Evolutionary conservation across 2,797 vertebrate genomes (phyloP).

Genomic region (Etheostoma nigrum): DNA sequence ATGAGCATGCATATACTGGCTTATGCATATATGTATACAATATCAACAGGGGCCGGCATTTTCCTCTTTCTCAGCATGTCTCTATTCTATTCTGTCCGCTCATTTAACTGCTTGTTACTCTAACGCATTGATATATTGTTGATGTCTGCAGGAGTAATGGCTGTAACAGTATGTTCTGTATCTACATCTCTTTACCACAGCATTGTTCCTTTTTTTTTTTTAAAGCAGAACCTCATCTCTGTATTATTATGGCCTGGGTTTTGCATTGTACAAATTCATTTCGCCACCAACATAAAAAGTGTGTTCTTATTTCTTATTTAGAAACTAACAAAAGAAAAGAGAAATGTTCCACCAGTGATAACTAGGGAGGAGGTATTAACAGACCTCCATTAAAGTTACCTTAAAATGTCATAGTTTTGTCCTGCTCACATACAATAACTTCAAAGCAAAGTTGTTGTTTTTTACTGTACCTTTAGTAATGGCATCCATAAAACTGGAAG

Average conservation of each 20-base stretch:
- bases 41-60: not conserved
- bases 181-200: not conserved
- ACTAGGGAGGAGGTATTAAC: not conserved
- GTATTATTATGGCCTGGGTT: not conserved
- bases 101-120: conserved; percentile 35
- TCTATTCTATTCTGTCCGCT: conserved; percentile 22
- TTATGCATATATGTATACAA: conserved; percentile 23
- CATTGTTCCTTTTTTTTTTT: not conserved
- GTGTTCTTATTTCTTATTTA: not conserved
- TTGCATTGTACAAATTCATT: not conserved
- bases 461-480: not conserved
- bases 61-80: not conserved
- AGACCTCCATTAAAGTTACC: not conserved
- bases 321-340: not conserved
- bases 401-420: not conserved
- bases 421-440: not conserved
- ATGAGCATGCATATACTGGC: conserved; percentile 16
- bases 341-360: not conserved
- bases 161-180: conserved; percentile 4
- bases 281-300: not conserved
- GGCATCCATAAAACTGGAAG: not conserved
- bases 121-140: conserved; percentile 13
- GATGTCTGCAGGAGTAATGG: not conserved
- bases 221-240: not conserved
- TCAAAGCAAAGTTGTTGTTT: not conserved